A percentile compares a stretch with the other conserved stretches of the same genome.
phyloP scores from a whole-genome alignment of 1,140 invertebrate genomes.

The Euwallacea similis region DNA sequence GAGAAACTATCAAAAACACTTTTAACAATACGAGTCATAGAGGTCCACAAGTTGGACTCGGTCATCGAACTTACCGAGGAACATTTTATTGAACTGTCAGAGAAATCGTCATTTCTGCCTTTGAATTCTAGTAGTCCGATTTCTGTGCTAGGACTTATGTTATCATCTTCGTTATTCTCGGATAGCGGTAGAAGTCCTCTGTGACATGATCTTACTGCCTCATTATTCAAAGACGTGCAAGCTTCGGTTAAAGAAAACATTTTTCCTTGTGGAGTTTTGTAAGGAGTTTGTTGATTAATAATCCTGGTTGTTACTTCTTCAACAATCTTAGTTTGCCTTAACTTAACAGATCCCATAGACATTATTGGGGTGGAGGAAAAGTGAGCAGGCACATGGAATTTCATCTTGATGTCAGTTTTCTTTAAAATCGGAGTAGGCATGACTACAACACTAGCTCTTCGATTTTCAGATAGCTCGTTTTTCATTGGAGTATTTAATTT shows the following conservation, averaged over 20 bases:
- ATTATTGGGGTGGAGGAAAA: constrained; percentile 37
- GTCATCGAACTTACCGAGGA: constrained; percentile 21
- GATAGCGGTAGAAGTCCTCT: neutral
- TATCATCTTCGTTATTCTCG: neutral
- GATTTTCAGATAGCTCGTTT: neutral
- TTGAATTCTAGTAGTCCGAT: neutral
- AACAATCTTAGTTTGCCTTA: constrained; percentile 23
- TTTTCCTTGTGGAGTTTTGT: constrained; percentile 32
- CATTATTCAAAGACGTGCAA: neutral
- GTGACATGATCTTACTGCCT: neutral
- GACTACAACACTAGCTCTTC: constrained; percentile 11
- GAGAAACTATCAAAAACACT: constrained; percentile 33
- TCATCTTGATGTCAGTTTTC: constrained; percentile 28
- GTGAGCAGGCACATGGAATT: constrained; percentile 32
- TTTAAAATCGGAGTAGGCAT: constrained; percentile 33
- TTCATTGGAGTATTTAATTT: too few species aligned
- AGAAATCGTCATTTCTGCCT: neutral
- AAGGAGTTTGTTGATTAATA: constrained; percentile 15
- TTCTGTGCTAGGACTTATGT: too few species aligned
- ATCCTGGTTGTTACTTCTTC: constrained; percentile 17
- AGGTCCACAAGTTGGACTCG: constrained; percentile 41
- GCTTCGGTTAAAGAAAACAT: constrained; percentile 4
- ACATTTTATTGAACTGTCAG: neutral
- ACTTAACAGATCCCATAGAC: constrained; percentile 20
- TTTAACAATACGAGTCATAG: constrained; percentile 41